phyloP scores from a whole-genome alignment of 2,797 vertebrate species.

The Aselliscus stoliczkanus region DNA sequence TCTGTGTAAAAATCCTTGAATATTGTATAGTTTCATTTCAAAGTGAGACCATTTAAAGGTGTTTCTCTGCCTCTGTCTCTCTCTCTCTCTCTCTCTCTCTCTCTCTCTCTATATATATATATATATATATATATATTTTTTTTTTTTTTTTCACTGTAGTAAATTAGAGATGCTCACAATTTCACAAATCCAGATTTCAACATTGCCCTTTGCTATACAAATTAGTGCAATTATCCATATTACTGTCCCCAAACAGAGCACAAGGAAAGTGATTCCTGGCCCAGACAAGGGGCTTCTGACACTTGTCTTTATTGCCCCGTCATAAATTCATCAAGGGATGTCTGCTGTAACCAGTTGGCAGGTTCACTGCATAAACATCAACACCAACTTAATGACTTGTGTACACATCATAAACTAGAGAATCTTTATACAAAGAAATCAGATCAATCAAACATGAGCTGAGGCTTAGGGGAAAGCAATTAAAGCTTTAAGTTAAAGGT shows the following conservation, averaged over 20 bases:
- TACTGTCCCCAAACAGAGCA: conserved; percentile 57
- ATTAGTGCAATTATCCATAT: conserved; percentile 40
- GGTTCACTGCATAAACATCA: conserved; percentile 89
- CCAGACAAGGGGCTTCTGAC: conserved; percentile 78
- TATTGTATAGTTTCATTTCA: not conserved
- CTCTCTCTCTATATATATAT: too few relatives aligned
- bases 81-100: not conserved
- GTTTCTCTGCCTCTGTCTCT: too few relatives aligned
- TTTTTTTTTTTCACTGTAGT: not conserved
- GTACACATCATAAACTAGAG: conserved; percentile 86
- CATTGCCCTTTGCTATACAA: conserved; percentile 41
- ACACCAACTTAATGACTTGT: conserved; percentile 86
- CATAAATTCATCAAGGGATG: conserved; percentile 88
- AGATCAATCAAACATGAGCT: conserved; percentile 83
- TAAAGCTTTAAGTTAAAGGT: conserved; percentile 78
- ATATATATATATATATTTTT: too few relatives aligned
- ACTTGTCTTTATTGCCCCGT: conserved; percentile 84
- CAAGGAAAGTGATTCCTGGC: conserved; percentile 77
- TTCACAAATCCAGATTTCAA: conserved; percentile 1
- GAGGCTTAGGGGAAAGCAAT: conserved; percentile 80
- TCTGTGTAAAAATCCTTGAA: conserved; percentile 16
- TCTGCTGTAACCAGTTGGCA: conserved; percentile 76
- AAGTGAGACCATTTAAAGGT: not conserved
- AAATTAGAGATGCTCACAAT: not conserved
- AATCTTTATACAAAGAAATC: conserved; percentile 85